phyloP scores from a whole-genome alignment of 2,797 vertebrate species.

The Siniperca undulata region DNA sequence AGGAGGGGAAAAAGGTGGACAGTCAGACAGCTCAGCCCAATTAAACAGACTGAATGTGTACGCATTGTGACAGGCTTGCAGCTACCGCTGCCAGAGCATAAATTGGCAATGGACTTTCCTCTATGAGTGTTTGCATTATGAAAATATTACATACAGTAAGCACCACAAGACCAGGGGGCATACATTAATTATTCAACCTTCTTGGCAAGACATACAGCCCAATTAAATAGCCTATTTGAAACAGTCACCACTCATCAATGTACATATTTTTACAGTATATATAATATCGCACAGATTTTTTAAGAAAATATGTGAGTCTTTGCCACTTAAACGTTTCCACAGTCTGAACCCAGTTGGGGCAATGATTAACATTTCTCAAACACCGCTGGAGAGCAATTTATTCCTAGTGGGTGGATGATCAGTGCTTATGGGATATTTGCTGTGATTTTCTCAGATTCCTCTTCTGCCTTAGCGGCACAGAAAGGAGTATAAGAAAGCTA shows the following conservation, averaged over 20 bases:
- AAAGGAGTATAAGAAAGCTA: background rate
- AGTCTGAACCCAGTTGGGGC: slow-evolving; percentile 32
- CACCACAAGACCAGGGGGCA: slow-evolving; percentile 18
- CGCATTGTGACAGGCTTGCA: slow-evolving; percentile 52
- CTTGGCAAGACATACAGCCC: slow-evolving; percentile 22
- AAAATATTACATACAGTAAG: slow-evolving; percentile 35
- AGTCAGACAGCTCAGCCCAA: slow-evolving; percentile 55
- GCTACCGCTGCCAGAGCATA: slow-evolving; percentile 45
- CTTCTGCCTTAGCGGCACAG: slow-evolving; percentile 27
- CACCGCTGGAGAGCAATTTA: slow-evolving; percentile 40
- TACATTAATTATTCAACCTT: slow-evolving; percentile 52
- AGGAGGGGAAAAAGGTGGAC: slow-evolving; percentile 28
- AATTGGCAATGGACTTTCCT: slow-evolving; percentile 36
- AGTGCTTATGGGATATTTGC: slow-evolving; percentile 43
- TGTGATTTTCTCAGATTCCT: slow-evolving; percentile 40
- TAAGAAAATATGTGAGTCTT: background rate
- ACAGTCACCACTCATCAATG: slow-evolving; percentile 22
- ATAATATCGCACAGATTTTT: slow-evolving; percentile 1
- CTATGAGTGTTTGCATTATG: slow-evolving; percentile 39
- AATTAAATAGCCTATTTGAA: slow-evolving; percentile 37
- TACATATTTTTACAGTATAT: background rate
- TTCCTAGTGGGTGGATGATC: slow-evolving; percentile 50
- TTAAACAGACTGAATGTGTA: slow-evolving; percentile 54
- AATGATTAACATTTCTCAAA: slow-evolving; percentile 56
- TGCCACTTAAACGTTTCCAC: slow-evolving; percentile 10